phyloP scores from a whole-genome alignment of 92 coral and sea anemone genomes.

The Heliopora coerulea region DNA sequence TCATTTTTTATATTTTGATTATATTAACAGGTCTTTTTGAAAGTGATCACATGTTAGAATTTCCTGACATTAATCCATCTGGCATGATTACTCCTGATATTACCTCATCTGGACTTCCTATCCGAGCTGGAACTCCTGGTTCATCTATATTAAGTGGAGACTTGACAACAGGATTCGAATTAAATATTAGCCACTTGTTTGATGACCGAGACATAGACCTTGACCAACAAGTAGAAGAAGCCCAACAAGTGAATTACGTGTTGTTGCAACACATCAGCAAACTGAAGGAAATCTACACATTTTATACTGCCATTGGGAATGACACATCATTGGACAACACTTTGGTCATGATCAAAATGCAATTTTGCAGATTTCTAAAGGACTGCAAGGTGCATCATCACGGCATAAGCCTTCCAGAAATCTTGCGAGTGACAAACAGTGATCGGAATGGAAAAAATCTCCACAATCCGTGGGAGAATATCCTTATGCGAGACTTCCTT shows the following conservation, averaged over 20 bases:
- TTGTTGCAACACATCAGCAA: constrained; percentile 84
- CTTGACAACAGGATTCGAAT: constrained; percentile 56
- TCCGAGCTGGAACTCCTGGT: constrained; percentile 67
- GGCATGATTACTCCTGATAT: constrained; percentile 96
- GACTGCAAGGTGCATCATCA: constrained; percentile 82
- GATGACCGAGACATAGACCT: constrained; percentile 76
- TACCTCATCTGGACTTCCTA: constrained; percentile 72
- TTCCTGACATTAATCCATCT: constrained; percentile 91
- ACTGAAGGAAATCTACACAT: constrained; percentile 79
- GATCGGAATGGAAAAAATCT: constrained; percentile 49
- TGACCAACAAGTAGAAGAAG: constrained; percentile 76
- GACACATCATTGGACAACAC: constrained; percentile 84
- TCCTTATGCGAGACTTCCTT: constrained; percentile 79
- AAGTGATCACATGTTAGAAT: constrained; percentile 96
- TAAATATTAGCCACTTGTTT: constrained; percentile 71
- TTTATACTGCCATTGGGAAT: constrained; percentile 79
- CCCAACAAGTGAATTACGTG: constrained; percentile 69
- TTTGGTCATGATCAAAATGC: constrained; percentile 81
- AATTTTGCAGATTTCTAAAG: constrained; percentile 92
- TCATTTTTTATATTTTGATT: not conserved
- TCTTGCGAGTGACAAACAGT: constrained; percentile 70
- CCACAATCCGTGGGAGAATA: constrained; percentile 79
- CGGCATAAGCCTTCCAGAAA: constrained; percentile 70
- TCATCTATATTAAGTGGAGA: constrained; percentile 67
- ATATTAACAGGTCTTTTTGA: constrained; percentile 74